A percentile compares a stretch with the other conserved stretches of the same genome.
Conservation (phyloP, 2,797 vertebrate species). For the Steatocranus sp. region DNA sequence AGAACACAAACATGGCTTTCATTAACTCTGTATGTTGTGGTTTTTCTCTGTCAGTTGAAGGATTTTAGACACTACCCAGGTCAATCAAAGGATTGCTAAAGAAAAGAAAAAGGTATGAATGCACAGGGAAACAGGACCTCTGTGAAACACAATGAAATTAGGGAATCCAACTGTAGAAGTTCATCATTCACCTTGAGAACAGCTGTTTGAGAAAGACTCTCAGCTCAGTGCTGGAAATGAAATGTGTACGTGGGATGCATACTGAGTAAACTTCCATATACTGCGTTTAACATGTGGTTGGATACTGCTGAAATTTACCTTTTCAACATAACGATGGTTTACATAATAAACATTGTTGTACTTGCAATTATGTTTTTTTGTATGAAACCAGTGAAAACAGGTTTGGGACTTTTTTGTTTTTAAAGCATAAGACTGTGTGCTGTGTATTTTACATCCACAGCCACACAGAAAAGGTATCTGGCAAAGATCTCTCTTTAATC, state of each 20-base stretch:
- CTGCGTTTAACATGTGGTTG: neutral
- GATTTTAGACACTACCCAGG: slow-evolving; percentile 14
- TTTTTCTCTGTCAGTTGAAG: slow-evolving; percentile 8
- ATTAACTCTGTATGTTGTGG: slow-evolving; percentile 27
- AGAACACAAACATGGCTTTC: slow-evolving; percentile 40
- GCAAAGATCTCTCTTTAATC: slow-evolving; percentile 12
- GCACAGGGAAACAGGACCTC: neutral
- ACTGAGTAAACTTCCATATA: neutral
- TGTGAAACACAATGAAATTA: neutral
- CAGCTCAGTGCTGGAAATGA: neutral
- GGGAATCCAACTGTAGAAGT: neutral
- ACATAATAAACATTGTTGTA: neutral
- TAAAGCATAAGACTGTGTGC: neutral
- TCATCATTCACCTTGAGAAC: neutral
- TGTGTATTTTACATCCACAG: neutral
- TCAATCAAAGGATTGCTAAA: neutral
- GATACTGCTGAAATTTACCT: neutral
- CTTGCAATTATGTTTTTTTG: neutral
- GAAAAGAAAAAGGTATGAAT: neutral
- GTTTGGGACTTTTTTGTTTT: neutral
- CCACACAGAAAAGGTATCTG: slow-evolving; percentile 5
- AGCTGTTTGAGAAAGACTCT: neutral
- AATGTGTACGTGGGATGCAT: neutral
- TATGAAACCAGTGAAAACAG: neutral
- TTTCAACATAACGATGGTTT: neutral